Base-by-base conservation (phyloP, 2,113 vertebrate genomes). In the Sula dactylatra region DNA sequence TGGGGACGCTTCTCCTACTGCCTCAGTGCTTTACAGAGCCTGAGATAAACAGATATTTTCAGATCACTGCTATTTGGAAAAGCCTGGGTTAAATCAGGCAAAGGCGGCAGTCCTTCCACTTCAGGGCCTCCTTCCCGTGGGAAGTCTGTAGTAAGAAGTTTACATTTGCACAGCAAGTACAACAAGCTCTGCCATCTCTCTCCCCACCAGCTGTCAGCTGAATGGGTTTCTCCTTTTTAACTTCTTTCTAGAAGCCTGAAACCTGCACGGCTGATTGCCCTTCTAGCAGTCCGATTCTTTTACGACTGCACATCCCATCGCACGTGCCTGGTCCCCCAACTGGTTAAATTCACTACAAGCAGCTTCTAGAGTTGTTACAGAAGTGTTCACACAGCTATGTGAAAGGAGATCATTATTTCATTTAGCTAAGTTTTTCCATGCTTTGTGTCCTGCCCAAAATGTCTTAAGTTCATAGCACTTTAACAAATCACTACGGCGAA, bases 321-420 rank as follows among this genome's bases (percentile, higher is more conserved):
- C 44, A 83, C 16, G 24, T 9, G 67, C 89, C 94, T 91, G 49
- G 42, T 92, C 52, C 86, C 76, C 71, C 36, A n/a, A n/a, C 88
- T 93, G 50, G n/a, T 93, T 97, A 95, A 94, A 94, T 86, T 95
- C 77, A 82, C 97, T 44, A 20, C 93, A 89, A 59, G 85, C 81
- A 82, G 95, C 92, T 93, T 93, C 80, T 86, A 19, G 74, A 80
- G 82, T 94, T 96, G 81, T 91, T 92, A 85, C 44, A 91, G 91
- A 96, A 95, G 78, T 58, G 40, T 88, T 94, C 90, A 56, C 69
- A 27, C 67, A 95, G 78, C 78, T 91, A 34, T 92, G 87, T 98
- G 97, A 98, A 98, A 97, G 96, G 72, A 95, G 82, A 44, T 96
- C 86, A 94, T 98, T 98, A 95, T 98, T 97, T 96, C 86, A 82